These are phyloP conservation scores for Apis cerana DNA, from an alignment of 1,140 invertebrate genomes.

Conservation along the genomic window DNA sequence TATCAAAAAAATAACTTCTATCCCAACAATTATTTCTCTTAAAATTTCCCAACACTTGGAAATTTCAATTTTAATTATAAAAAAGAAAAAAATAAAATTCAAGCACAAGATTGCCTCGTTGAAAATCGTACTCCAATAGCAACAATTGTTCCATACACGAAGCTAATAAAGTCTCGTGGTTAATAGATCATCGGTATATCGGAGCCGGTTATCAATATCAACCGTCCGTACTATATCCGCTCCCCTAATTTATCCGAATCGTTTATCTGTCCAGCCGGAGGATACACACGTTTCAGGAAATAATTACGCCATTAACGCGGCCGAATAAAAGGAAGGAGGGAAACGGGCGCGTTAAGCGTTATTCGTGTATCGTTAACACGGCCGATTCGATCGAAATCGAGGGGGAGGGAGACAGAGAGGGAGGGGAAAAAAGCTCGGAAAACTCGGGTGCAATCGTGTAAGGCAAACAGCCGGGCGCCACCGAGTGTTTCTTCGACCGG, in stretches of 20 bases:
- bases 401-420: neutral
- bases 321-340: neutral
- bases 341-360: neutral
- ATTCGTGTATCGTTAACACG: constrained; percentile 6
- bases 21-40: too few relatives aligned
- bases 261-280: neutral
- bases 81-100: too few relatives aligned
- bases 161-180: too few relatives aligned
- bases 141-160: too few relatives aligned
- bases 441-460: constrained; percentile 63
- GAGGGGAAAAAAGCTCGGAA: neutral
- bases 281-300: constrained; percentile 23
- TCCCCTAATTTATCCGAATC: neutral
- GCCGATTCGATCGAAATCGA: neutral
- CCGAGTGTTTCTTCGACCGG: constrained; percentile 19
- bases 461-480: constrained; percentile 68
- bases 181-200: neutral
- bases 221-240: neutral
- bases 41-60: too few relatives aligned
- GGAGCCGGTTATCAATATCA: neutral
- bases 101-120: too few relatives aligned
- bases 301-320: constrained; percentile 43
- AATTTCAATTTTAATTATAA: too few relatives aligned
- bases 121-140: too few relatives aligned
- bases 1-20: too few relatives aligned